Base-by-base conservation (phyloP, 2,113 vertebrate species). In the Cinclus mexicanus region DNA sequence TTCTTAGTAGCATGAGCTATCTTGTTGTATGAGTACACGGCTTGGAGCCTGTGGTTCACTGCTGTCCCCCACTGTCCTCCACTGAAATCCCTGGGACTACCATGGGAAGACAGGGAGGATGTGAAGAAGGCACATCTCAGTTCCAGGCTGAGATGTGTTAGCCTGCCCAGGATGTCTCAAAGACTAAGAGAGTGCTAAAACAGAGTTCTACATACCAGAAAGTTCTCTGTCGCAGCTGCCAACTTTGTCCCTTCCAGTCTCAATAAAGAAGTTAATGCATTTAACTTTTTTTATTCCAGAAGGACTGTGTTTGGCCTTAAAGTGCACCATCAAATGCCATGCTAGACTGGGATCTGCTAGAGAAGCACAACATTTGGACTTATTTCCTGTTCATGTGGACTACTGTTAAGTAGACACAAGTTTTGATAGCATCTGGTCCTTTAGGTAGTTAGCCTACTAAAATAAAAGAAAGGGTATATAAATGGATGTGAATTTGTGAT, bases 121-220 rank as follows among this genome's bases (percentile, higher is more conserved):
- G 14, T 8, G 33, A 53, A 14, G 25, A 64, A 76, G n/a, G 19
- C 18, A 56, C 53, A 47, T 9, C 11, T 68, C 35, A 31, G 24
- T 20, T 90, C 31, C 1, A 12, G 12, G 14, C 12, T 68, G 39
- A 35, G 9, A 25, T 42, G 11, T 29, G 12, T 63, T 72, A 44
- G 22, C 21, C 26, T 42, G 33, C 17, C 5, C 31, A 70, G 18
- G 20, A 23, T 18, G 4, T 56, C 18, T 50, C 46, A 65, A 47
- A 23, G n/a, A 41, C 29, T 46, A 56, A 56, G 42, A 9, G 5
- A 42, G 14, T 31, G 14, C 14, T 53, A 41, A 12, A 25, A 35
- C 37, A 31, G 20, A 35, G 23, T 65, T 69, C 56, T 46, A 2
- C 1, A 0, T 10, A 37, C 12, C 5, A 4, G 12, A 21, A 74